Conservation (phyloP, 2,113 vertebrate species). For the Hiodon tergisus region DNA sequence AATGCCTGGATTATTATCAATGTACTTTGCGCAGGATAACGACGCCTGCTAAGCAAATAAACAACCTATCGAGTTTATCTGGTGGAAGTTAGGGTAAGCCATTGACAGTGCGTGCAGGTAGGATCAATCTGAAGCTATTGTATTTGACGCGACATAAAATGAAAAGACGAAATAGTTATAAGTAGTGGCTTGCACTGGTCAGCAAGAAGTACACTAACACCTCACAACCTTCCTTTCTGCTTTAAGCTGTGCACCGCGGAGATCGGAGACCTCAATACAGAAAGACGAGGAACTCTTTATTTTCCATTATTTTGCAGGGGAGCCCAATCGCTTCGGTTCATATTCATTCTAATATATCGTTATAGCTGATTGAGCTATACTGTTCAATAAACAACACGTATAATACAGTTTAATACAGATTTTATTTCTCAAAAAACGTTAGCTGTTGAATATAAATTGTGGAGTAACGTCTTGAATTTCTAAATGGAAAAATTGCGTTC, state of each 20-base stretch:
- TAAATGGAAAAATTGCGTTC: slow-evolving; percentile 2
- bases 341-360: background rate
- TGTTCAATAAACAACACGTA: background rate
- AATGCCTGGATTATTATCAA: too few relatives aligned
- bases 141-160: too few relatives aligned
- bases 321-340: background rate
- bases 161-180: too few relatives aligned
- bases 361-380: background rate
- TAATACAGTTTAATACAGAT: too few relatives aligned
- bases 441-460: background rate
- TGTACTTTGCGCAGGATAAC: too few relatives aligned
- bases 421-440: background rate
- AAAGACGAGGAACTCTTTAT: slow-evolving; percentile 26
- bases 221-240: background rate
- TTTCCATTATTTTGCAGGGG: slow-evolving; percentile 27
- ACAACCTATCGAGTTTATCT: too few relatives aligned
- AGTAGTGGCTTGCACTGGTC: background rate
- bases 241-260: background rate
- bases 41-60: too few relatives aligned
- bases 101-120: too few relatives aligned
- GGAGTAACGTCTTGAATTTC: background rate
- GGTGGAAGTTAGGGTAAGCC: too few relatives aligned
- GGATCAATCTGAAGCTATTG: too few relatives aligned
- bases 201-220: background rate
- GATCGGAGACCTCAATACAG: background rate